Evolutionary conservation across 2,113 vertebrate species (phyloP).

Genomic region (Pituophis catenifer): DNA sequence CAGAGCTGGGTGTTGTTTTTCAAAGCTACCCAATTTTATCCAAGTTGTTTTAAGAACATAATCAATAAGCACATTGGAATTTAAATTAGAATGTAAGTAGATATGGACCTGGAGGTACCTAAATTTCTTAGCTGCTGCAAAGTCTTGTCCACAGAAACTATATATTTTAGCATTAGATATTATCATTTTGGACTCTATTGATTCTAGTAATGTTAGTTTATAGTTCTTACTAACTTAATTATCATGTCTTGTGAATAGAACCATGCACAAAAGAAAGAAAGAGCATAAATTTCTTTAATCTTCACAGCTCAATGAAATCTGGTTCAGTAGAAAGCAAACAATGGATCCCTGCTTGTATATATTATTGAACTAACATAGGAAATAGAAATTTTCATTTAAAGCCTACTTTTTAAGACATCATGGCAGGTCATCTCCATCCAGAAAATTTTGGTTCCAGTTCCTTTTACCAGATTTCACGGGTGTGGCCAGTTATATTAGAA

Average conservation of each 20-base stretch:
- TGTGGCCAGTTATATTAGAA: background rate
- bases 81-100: slow-evolving; percentile 46
- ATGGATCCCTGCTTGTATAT: background rate
- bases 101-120: slow-evolving; percentile 16
- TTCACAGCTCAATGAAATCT: slow-evolving; percentile 13
- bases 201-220: slow-evolving; percentile 33
- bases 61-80: slow-evolving; percentile 41
- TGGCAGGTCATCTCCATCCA: background rate
- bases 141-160: slow-evolving; percentile 3
- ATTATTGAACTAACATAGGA: background rate
- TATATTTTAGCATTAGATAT: slow-evolving; percentile 28
- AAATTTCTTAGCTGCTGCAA: background rate
- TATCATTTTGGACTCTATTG: slow-evolving; percentile 29
- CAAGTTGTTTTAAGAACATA: slow-evolving; percentile 13
- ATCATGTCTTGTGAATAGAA: slow-evolving; percentile 4
- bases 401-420: background rate
- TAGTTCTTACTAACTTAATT: slow-evolving; percentile 35
- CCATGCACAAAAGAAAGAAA: slow-evolving; percentile 21
- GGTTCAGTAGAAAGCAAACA: background rate
- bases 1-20: background rate
- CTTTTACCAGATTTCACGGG: background rate
- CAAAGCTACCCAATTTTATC: slow-evolving; percentile 36
- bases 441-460: background rate
- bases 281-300: slow-evolving; percentile 32
- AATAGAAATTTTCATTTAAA: background rate